These are phyloP conservation scores for Chrysogorgia sp. DNA, from an alignment of 92 coral and sea anemone species.

Conservation along the genomic window DNA sequence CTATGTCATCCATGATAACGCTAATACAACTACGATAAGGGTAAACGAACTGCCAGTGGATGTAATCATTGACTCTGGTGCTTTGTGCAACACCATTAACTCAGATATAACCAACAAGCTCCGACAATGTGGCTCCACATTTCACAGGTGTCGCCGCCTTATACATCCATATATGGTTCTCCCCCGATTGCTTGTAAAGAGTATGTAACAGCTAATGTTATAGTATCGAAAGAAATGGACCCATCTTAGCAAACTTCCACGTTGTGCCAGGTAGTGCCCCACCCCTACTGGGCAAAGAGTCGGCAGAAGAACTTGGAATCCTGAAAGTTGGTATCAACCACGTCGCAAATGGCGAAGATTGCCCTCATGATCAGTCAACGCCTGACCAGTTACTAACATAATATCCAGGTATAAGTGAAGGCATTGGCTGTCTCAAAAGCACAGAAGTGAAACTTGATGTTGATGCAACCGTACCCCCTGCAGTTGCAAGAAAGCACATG, in stretches of 20 bases:
- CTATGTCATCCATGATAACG: background rate
- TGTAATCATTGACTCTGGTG: slow-evolving; percentile 42
- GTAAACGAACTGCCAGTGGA: slow-evolving; percentile 22
- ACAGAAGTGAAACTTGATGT: slow-evolving; percentile 41
- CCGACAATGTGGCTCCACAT: background rate
- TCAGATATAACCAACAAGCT: slow-evolving; percentile 25
- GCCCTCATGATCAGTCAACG: no score
- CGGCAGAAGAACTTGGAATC: slow-evolving; percentile 22
- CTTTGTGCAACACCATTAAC: slow-evolving; percentile 50
- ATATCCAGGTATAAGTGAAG: slow-evolving; percentile 23
- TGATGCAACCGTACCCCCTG: slow-evolving; percentile 29
- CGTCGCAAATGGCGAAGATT: background rate
- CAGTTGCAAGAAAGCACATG: slow-evolving; percentile 41
- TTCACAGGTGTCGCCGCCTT: slow-evolving; percentile 15
- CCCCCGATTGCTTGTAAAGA: slow-evolving; percentile 41
- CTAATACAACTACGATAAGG: background rate
- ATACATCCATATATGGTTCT: slow-evolving; percentile 51
- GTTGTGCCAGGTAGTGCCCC: slow-evolving; percentile 25
- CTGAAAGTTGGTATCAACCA: slow-evolving; percentile 10
- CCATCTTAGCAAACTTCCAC: slow-evolving; percentile 31
- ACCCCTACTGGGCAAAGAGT: slow-evolving; percentile 39
- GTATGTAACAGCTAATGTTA: slow-evolving; percentile 23
- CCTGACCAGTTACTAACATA: slow-evolving; percentile 15
- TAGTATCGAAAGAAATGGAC: slow-evolving; percentile 13
- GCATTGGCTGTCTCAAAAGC: slow-evolving; percentile 42